Percentiles rank a stretch among this genome's conserved stretches.
phyloP scores from a whole-genome alignment of 1,140 invertebrate species.

The Coelopa frigida region DNA sequence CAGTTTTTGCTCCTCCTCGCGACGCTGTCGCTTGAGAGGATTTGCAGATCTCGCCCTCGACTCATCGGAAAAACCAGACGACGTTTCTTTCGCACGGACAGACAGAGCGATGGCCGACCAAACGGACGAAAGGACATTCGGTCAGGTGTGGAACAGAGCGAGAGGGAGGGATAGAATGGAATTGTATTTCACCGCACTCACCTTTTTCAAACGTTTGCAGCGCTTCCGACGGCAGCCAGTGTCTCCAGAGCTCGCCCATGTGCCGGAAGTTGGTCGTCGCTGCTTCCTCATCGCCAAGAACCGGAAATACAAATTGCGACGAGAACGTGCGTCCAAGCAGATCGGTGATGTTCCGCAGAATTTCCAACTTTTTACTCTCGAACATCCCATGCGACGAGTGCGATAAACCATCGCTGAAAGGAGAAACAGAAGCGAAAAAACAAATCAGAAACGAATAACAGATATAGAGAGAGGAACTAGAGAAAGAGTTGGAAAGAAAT shows the following conservation, averaged over 20 bases:
- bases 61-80: no score
- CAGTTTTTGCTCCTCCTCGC: no score
- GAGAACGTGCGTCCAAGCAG: conserved; percentile 67
- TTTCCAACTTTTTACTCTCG: conserved; percentile 57
- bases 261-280: conserved; percentile 48
- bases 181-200: conserved; percentile 41
- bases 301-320: conserved; percentile 75
- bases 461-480: neutral
- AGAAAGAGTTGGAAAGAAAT: no score
- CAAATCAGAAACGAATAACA: neutral
- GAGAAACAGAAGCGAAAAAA: conserved; percentile 3
- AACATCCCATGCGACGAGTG: conserved; percentile 49
- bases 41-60: no score
- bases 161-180: neutral
- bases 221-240: conserved; percentile 74
- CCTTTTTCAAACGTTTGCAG: conserved; percentile 69
- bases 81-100: no score
- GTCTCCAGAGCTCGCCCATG: conserved; percentile 65
- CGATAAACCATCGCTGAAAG: conserved; percentile 56
- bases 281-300: conserved; percentile 71
- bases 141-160: neutral
- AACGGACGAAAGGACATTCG: neutral
- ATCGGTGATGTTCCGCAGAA: conserved; percentile 69
- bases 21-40: no score
- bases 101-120: neutral